Percentiles rank a stretch among this genome's conserved stretches.
Conservation (phyloP, 2,113 vertebrate species). For the Pangasianodon gigas region DNA sequence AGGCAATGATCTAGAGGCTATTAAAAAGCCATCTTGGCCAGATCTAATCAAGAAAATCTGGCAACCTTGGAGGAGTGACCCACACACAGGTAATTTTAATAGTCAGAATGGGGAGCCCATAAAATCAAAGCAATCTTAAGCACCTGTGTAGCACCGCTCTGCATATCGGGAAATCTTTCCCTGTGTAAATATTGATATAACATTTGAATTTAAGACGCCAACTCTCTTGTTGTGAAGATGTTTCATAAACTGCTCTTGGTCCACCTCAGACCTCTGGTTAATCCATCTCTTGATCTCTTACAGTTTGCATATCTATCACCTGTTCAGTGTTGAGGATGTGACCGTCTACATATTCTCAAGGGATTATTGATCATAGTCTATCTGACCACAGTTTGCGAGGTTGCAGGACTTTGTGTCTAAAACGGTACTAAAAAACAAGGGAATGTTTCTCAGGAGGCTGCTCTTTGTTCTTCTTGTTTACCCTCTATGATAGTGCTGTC, state of each 20-base stretch:
- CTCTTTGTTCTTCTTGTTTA: not conserved
- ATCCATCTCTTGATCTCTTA: not conserved
- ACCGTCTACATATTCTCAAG: not conserved
- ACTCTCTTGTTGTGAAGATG: not conserved
- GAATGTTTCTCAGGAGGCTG: not conserved
- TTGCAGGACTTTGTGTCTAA: not conserved
- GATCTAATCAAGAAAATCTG: not conserved
- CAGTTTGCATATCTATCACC: not conserved
- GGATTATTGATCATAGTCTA: not conserved
- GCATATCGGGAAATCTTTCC: not conserved
- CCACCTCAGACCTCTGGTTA: not conserved
- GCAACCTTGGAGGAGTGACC: not conserved
- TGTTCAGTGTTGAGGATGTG: not conserved
- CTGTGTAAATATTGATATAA: not conserved
- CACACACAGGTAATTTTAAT: not conserved
- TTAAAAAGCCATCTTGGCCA: not conserved
- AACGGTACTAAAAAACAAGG: not conserved
- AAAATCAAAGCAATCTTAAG: not conserved
- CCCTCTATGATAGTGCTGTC: not conserved
- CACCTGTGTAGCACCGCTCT: not conserved
- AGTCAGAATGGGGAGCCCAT: not conserved
- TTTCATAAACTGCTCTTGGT: not conserved
- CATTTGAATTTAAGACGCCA: not conserved
- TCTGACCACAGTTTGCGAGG: not conserved
- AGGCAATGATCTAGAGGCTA: not conserved